Base-by-base conservation (phyloP, 2,113 vertebrate species). In the Lepus timidus region DNA sequence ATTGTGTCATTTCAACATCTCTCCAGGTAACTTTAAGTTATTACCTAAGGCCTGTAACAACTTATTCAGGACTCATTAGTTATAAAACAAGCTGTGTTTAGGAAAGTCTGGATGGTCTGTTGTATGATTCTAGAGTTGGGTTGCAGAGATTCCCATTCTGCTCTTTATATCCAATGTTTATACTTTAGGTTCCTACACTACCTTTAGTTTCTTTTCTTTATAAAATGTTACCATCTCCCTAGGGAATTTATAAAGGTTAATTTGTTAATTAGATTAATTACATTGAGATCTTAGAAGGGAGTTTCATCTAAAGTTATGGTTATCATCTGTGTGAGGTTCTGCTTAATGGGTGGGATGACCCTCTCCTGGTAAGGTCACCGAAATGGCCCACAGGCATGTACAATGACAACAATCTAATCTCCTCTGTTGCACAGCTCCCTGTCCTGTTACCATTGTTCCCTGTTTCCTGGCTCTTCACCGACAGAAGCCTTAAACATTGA, bases 401-500 rank as follows among this genome's bases (percentile, higher is more conserved):
- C 79, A 86, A 68, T 67, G 90, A 95, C 90, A 88, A 68, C 87
- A 62, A 44, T 29, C 79, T 80, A 58, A 92, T 88, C 82, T 75
- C 44, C 64, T 92, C 22, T n/a, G 12, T 31, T 85, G 55, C 76
- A 22, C 31, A 11, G 82, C 22, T 92, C 92, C n/a, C 74, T 62
- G 36, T 90, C 49, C 83, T 22, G 39, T 85, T 31, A 84, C 80
- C 55, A 70, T 81, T 86, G 94, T 88, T 83, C 85, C 36, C 65
- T 73, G 44, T 75, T 85, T 96, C 65, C 96, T 96, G 95, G 90
- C 96, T 89, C 33, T 91, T 67, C 36, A 84, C 31, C 0, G 17
- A 75, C 88, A 86, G 52, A 83, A 84, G 64, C 92, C 95, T 96
- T 96, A 92, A 73, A 87, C 73, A 95, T 96, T 97, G 96, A 96